These are phyloP conservation scores for Eilema griseolum DNA, from an alignment of 2,888 invertebrate species.

Conservation along the genomic window DNA sequence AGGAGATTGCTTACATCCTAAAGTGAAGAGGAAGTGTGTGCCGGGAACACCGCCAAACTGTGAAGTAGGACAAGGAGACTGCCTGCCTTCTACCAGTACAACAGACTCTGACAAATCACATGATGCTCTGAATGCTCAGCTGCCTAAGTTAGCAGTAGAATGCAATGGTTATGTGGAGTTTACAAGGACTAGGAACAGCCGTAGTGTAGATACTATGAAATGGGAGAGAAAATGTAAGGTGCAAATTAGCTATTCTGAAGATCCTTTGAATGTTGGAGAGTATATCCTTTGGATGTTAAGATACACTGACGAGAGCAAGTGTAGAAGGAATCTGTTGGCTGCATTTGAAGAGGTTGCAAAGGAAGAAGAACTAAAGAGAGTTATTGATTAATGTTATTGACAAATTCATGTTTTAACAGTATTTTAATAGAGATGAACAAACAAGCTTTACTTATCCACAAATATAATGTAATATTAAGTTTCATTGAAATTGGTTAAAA, in stretches of 20 bases:
- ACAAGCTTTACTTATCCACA: neutral
- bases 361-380: conserved; percentile 60
- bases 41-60: conserved; percentile 76
- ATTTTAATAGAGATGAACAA: conserved; percentile 4
- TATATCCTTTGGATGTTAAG: conserved; percentile 88
- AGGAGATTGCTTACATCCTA: conserved; percentile 69
- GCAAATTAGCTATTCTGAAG: conserved; percentile 88
- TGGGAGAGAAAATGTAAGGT: conserved; percentile 89
- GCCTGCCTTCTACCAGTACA: conserved; percentile 79
- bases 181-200: conserved; percentile 71
- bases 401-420: conserved; percentile 22
- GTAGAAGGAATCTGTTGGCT: conserved; percentile 86
- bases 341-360: conserved; percentile 80
- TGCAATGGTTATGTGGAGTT: conserved; percentile 82
- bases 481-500: neutral
- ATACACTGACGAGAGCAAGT: conserved; percentile 88
- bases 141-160: conserved; percentile 79
- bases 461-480: neutral
- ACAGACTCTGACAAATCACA: conserved; percentile 74
- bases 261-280: conserved; percentile 83
- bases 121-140: conserved; percentile 74
- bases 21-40: conserved; percentile 66
- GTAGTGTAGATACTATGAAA: conserved; percentile 78
- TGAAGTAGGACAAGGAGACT: conserved; percentile 82
- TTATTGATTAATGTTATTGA: conserved; percentile 42